These are phyloP conservation scores for Nothobranchius furzeri DNA, from an alignment of 2,113 vertebrate genomes.

Conservation along the genomic window DNA sequence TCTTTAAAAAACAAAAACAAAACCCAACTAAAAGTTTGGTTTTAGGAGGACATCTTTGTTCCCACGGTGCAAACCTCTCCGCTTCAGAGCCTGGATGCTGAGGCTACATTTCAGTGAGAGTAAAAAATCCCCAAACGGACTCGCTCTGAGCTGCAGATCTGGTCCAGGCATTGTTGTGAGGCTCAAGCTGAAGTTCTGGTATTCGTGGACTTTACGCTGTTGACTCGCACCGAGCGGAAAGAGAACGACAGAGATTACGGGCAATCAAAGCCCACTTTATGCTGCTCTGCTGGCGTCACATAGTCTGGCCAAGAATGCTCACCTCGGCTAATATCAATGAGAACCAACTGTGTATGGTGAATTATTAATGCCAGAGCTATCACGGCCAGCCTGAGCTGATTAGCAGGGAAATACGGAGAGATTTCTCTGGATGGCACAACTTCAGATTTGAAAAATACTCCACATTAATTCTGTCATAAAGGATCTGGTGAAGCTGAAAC, in stretches of 20 bases:
- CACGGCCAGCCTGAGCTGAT: slow-evolving; percentile 42
- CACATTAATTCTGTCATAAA: too few species aligned
- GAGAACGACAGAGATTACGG: slow-evolving; percentile 67
- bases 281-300: slow-evolving; percentile 71
- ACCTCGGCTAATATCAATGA: slow-evolving; percentile 76
- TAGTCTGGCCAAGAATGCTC: slow-evolving; percentile 76
- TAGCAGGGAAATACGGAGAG: slow-evolving; percentile 27
- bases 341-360: slow-evolving; percentile 68
- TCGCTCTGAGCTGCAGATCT: slow-evolving; percentile 41
- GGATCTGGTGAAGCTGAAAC: background rate
- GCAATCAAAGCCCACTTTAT: slow-evolving; percentile 76
- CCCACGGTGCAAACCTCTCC: slow-evolving; percentile 4
- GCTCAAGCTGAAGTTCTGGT: slow-evolving; percentile 46
- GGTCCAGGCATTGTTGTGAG: slow-evolving; percentile 31
- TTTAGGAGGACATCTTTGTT: slow-evolving; percentile 1
- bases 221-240: slow-evolving; percentile 59
- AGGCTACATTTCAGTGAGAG: slow-evolving; percentile 7
- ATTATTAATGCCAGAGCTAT: slow-evolving; percentile 75
- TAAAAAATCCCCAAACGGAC: slow-evolving; percentile 25
- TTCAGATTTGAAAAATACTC: background rate
- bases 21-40: background rate
- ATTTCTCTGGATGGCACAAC: slow-evolving; percentile 22
- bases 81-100: background rate
- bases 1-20: too few species aligned
- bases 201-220: slow-evolving; percentile 57